Evolutionary conservation across 2,113 vertebrate genomes (phyloP).

Genomic region (Nansenia antarctica): DNA sequence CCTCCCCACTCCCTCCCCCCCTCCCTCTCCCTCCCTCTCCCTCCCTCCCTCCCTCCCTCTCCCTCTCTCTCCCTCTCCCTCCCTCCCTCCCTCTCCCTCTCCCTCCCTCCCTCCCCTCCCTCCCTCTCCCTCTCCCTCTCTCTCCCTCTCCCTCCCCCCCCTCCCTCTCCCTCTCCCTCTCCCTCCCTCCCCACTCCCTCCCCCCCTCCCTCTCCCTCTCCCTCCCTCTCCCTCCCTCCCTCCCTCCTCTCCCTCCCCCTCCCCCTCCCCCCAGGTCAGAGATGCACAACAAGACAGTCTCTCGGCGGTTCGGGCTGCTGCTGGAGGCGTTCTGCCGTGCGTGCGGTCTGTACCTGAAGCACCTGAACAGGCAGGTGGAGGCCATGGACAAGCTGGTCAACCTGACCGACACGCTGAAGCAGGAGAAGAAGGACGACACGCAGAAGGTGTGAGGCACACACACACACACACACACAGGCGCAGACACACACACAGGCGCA

Average conservation of each 20-base stretch:
- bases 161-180: accelerated
- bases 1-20: too few species aligned
- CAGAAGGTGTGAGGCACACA: slow-evolving; percentile 67
- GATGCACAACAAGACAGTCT: slow-evolving; percentile 73
- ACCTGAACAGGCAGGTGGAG: slow-evolving; percentile 74
- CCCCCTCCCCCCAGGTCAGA: slow-evolving; percentile 49
- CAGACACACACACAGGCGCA: background rate
- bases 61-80: too few species aligned
- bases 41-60: too few species aligned
- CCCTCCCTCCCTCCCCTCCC: too few species aligned
- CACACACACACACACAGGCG: background rate
- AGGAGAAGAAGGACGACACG: slow-evolving; percentile 80
- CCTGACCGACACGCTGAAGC: slow-evolving; percentile 77
- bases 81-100: too few species aligned
- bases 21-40: too few species aligned
- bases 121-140: too few species aligned
- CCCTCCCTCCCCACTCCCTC: too few species aligned
- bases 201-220: background rate
- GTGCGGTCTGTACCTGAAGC: slow-evolving; percentile 73
- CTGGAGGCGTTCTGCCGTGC: slow-evolving; percentile 70
- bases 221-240: background rate
- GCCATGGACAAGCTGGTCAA: slow-evolving; percentile 83
- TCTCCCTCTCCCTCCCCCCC: too few species aligned
- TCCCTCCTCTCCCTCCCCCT: background rate
- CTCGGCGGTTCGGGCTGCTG: slow-evolving; percentile 64